These are phyloP conservation scores for Cynaeus angustus DNA, from an alignment of 2,888 invertebrate species.

Conservation along the genomic window DNA sequence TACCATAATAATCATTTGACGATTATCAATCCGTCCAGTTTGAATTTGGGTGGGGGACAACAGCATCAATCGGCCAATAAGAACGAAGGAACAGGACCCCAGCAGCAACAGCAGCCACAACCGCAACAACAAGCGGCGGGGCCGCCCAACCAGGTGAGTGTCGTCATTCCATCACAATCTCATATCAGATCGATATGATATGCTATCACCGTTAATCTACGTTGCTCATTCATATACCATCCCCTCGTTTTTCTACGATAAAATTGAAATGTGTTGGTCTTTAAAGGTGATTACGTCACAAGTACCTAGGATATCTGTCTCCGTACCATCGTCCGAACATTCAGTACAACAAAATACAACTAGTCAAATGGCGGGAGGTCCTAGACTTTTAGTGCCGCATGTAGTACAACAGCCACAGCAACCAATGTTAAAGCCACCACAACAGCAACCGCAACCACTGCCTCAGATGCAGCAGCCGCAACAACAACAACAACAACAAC, in stretches of 20 bases:
- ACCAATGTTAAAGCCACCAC: conserved; percentile 54
- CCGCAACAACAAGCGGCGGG: conserved; percentile 3
- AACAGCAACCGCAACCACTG: conserved; percentile 41
- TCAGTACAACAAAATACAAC: conserved; percentile 46
- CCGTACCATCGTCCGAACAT: conserved; percentile 57
- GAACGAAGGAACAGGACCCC: conserved; percentile 43
- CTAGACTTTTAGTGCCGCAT: conserved; percentile 39
- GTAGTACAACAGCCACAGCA: conserved; percentile 53
- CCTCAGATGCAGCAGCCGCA: conserved; percentile 52
- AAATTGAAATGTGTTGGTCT: background rate
- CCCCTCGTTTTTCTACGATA: background rate
- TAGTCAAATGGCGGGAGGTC: conserved; percentile 50
- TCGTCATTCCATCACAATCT: too few relatives aligned
- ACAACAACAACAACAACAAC: conserved; percentile 57
- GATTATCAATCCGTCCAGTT: conserved; percentile 68
- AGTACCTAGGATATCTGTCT: conserved; percentile 57
- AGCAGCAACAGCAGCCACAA: conserved; percentile 47
- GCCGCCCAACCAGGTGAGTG: conserved; percentile 13
- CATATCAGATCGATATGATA: background rate
- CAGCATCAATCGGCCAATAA: conserved; percentile 33
- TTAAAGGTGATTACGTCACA: conserved; percentile 46
- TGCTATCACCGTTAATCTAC: background rate
- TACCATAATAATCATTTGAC: conserved; percentile 73
- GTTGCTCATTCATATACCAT: background rate
- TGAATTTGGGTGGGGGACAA: conserved; percentile 53